Conservation (phyloP, 2,797 vertebrate species). For the Pseudotriccus pelzelni region DNA sequence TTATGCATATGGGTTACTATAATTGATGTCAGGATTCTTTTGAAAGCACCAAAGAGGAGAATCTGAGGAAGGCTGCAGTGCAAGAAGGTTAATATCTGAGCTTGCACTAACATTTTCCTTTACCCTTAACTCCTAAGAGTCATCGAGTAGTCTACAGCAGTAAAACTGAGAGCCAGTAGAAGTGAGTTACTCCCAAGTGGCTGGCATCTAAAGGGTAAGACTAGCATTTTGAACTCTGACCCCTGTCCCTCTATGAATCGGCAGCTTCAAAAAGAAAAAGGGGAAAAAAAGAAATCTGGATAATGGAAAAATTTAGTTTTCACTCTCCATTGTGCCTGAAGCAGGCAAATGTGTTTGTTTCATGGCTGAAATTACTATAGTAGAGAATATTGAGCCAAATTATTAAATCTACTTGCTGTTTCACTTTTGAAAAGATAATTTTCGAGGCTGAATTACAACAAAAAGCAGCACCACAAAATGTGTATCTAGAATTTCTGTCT, state of each 20-base stretch:
- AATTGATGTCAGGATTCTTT: not conserved
- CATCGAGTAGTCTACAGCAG: not conserved
- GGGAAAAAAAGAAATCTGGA: not conserved
- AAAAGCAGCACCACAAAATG: not conserved
- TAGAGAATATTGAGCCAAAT: not conserved
- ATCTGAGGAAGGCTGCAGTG: not conserved
- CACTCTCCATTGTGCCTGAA: not conserved
- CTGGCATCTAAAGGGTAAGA: conserved; percentile 24
- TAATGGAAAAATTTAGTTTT: conserved; percentile 1
- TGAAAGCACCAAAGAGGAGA: not conserved
- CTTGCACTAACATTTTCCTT: not conserved
- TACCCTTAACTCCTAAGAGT: not conserved
- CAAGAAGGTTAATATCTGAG: not conserved
- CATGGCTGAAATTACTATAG: not conserved
- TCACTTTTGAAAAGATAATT: not conserved
- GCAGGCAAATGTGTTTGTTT: not conserved
- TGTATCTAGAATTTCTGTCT: not conserved
- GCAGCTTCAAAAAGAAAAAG: conserved; percentile 21
- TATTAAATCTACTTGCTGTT: not conserved
- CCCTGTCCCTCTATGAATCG: conserved; percentile 6
- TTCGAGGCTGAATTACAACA: not conserved
- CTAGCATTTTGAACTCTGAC: conserved; percentile 50
- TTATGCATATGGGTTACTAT: not conserved
- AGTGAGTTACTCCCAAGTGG: conserved; percentile 20
- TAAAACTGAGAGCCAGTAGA: conserved; percentile 17